Evolutionary conservation across 2,888 invertebrate species (phyloP), one percentile per base, ranked within the genome.

Genomic region (Tromatobia lineatoria): DNA sequence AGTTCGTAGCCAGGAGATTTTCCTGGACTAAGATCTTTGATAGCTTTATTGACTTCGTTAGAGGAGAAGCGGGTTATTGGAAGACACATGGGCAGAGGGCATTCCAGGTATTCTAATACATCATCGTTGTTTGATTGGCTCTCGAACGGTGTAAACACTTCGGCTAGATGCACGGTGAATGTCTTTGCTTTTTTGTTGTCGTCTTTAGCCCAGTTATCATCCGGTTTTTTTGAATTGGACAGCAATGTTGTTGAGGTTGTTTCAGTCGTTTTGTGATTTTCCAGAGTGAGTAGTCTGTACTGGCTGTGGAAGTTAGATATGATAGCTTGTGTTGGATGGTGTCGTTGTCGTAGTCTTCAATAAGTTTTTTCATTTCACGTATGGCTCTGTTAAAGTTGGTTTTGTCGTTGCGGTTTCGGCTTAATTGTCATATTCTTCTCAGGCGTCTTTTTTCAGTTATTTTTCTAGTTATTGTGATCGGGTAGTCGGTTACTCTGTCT

Each of bases 91-190:
- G 67, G 67, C 2, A 54, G 34, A 11, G 67, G 59, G n/a, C 34
- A 18, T 20, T 76, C 54, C 1, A 76, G 52, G 2, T 52, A 70
- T 8, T 78, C 18, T 3, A 3, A 11, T 13, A 73, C 42, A 1
- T 73, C 8, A 10, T 1, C 11, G 23, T 57, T 42, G 15, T 71
- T 57, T 23, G 3, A 18, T 34, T 71, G 10, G 3, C 42, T 15
- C 29, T 25, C 13, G 34, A 23, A 13, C 2, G 74, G 57, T 7
- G 42, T 71, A 18, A 42, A 59, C 11, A 75, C 82, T n/a, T 74
- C 57, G 52, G 77, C 45, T 10, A 85, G 73, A 47, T 85, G 76
- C 10, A 64, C 50, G 15, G 82, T 70, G 8, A 93, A 76, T 80
- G 76, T 50, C 54, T 59, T 20, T n/a, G 82, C 79, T 85, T 82